Conservation (phyloP, 2,797 vertebrate genomes). For the Tangara arthus region DNA sequence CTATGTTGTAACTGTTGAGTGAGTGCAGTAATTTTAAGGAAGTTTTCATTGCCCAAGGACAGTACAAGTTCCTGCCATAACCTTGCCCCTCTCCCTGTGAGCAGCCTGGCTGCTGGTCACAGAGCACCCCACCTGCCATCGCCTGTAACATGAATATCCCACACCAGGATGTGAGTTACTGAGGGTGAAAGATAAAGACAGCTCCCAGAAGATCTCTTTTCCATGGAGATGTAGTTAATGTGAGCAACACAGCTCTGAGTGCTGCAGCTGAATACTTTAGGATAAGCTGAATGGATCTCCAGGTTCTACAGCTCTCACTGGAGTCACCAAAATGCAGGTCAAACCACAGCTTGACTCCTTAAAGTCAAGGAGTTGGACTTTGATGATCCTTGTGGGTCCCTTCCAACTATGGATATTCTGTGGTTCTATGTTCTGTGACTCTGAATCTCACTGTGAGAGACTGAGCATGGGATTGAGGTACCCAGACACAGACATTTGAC, state of each 20-base stretch:
- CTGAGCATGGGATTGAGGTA: neutral
- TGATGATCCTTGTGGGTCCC: neutral
- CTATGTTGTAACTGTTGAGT: neutral
- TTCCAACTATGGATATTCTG: neutral
- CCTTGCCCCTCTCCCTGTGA: neutral
- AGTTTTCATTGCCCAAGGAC: neutral
- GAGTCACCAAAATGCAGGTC: neutral
- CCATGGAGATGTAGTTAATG: neutral
- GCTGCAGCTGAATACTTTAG: neutral
- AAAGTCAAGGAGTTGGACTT: neutral
- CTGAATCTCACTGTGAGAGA: neutral
- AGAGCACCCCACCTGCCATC: neutral
- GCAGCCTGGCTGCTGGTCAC: neutral
- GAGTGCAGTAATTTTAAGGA: neutral
- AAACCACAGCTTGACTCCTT: no score
- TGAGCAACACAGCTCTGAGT: neutral
- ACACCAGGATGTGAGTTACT: neutral
- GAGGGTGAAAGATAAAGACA: neutral
- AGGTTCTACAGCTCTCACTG: neutral
- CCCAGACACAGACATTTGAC: neutral
- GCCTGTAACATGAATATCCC: neutral
- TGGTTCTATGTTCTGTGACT: neutral
- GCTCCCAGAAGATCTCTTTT: neutral
- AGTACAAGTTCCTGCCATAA: neutral
- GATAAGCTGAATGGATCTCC: neutral